Conservation (phyloP, 2,888 invertebrate genomes). For the Idaea straminata region DNA sequence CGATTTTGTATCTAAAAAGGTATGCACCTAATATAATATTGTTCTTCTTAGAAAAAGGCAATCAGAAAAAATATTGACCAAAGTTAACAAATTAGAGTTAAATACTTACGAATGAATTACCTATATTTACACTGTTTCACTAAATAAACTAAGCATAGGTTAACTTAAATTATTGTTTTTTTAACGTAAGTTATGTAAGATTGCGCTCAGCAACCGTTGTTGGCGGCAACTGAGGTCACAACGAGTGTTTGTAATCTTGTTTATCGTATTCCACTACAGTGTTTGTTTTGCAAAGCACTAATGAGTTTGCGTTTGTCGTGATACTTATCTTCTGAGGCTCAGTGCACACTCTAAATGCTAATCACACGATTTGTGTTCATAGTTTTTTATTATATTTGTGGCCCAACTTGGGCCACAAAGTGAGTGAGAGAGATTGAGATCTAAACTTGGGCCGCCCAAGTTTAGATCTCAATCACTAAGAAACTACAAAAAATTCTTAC, state of each 20-base stretch:
- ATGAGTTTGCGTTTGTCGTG: slow-evolving; percentile 29
- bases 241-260: slow-evolving; percentile 18
- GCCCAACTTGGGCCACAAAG: not conserved
- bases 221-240: slow-evolving; percentile 32
- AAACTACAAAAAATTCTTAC: no score
- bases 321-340: slow-evolving; percentile 28
- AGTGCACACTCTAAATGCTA: slow-evolving; percentile 12
- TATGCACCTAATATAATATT: no score
- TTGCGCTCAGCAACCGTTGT: slow-evolving; percentile 28
- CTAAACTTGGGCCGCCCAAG: not conserved
- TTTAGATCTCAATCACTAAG: not conserved
- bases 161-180: not conserved
- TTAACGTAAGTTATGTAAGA: slow-evolving; percentile 20
- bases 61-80: no score
- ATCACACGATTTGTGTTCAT: not conserved
- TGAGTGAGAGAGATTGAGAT: no score
- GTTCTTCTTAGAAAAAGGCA: no score
- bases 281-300: slow-evolving; percentile 27
- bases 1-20: no score
- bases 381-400: not conserved
- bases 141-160: not conserved
- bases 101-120: not conserved
- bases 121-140: not conserved
- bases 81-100: no score
- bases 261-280: slow-evolving; percentile 27